Base-by-base conservation (phyloP, 1,140 invertebrate genomes). In the Orussus abietinus region DNA sequence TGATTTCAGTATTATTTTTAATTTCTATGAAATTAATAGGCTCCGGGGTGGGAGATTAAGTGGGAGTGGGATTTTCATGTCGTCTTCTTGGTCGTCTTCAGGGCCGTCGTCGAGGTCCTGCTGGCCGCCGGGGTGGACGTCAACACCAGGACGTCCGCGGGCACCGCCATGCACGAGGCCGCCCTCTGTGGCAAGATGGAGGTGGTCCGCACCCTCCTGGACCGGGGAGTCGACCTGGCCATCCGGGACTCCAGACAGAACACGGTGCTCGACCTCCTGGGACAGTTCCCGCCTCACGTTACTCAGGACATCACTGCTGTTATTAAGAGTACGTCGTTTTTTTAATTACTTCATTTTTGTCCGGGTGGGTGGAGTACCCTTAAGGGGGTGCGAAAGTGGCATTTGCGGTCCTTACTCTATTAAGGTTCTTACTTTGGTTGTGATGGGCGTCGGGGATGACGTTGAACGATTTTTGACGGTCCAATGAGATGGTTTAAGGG, bases 161-260 rank as follows among this genome's bases (percentile, higher is more conserved):
- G 95, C 1, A 94, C 91, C 1, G 91, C 94, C 0, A 77, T 98
- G 43, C 95, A 98, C 74, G 92, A 97, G 60, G 94, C 94, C 2
- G 92, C 92, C 0, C 78, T 95, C 4, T 96, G 87, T 71, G 93
- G 93, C 34, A 96, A 97, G 75, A 81, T 89, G 48, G 88, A 92
- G 47, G 91, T 96, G 17, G 92, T 93, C 3, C 77, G 85, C 36
- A 79, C 89, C 0, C 74, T 97, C 10, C 65, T 98, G 4, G 82
- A 90, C 28, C 76, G 82, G 38, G 91, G 91, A 4, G 87, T 91
- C 14, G 87, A 95, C 69, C 74, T 92, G 9, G 79, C 81, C 40
- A 83, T 89, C 28, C 76, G 83, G 7, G 88, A 96, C 62, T 78
- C 78, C 10, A 78, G 83, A 40, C 83, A 85, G 43, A 84, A 86